Evolutionary conservation across 2,888 invertebrate species (phyloP), one percentile per base, ranked within the genome.

Genomic region (Anarsia innoxiella): DNA sequence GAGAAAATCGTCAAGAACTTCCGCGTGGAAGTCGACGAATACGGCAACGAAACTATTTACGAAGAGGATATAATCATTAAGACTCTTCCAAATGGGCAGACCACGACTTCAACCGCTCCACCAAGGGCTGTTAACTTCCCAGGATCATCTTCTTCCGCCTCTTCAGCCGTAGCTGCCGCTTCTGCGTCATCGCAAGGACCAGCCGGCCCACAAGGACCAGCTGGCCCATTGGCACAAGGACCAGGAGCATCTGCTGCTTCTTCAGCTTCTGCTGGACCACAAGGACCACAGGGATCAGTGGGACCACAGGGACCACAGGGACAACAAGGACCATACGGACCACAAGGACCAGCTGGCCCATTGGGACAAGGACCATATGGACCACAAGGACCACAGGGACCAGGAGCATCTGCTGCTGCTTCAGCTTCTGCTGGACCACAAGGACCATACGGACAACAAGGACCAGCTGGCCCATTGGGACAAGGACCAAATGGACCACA

Each of bases 41-140:
- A 27, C 0, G 80, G 78, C 2, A 48, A 61, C 8, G 64, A 71
- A 46, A 45, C 32, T 0, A 49, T 78, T 4, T 48, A 44, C n/a
- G 76, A 79, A 49, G 57, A 68, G 45, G 76, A 79, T 46, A 55
- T 66, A 1, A 46, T 66, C 1, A 60, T 75, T 9, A 59, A 58
- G 23, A 56, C 31, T 9, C 23, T 32, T 19, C 23, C 31, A 3
- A 23, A 32, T 11, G 31, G 31, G 2, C 23, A 19, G 2, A n/a
- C 6, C 6, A 23, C 11, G 12, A n/a, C 6, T 19, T 3, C 3
- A 19, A 19, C 19, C 3, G 6, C 6, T 19, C 3, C 3, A 5
- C 19, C 3, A 6, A 3, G 19, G 6, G 4, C 19, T 5, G 6
- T 19, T 5, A 19, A 6, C 6, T 19, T 19, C 4, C 25, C 25